Conservation (phyloP, 2,888 invertebrate species). For the Leptinotarsa tumamoca region DNA sequence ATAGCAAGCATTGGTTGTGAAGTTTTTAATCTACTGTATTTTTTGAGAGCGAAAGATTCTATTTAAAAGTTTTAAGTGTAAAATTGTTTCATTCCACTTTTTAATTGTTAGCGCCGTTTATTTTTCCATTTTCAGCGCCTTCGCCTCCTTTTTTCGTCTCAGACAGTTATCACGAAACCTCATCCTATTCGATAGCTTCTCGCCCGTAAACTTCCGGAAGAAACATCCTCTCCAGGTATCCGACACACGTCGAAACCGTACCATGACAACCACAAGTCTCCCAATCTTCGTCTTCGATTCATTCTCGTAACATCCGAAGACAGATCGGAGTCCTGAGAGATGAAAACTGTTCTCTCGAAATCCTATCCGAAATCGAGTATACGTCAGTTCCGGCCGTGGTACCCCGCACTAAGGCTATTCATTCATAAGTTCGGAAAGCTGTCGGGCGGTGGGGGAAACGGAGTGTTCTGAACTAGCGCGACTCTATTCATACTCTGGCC, state of each 20-base stretch:
- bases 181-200: not conserved
- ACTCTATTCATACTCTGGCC: constrained; percentile 46
- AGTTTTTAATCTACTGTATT: too few species aligned
- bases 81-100: too few species aligned
- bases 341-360: constrained; percentile 1
- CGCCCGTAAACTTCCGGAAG: constrained; percentile 21
- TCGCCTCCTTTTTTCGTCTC: not conserved
- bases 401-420: constrained; percentile 67
- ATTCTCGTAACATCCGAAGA: constrained; percentile 15
- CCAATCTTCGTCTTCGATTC: not conserved
- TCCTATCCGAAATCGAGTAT: constrained; percentile 24
- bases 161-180: not conserved
- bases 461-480: constrained; percentile 51
- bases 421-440: constrained; percentile 67
- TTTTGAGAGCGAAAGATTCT: too few species aligned
- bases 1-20: too few species aligned
- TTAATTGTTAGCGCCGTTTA: too few species aligned
- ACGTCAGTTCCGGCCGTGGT: constrained; percentile 51
- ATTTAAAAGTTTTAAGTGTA: too few species aligned
- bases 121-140: too few species aligned
- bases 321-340: constrained; percentile 15
- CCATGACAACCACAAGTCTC: constrained; percentile 4
- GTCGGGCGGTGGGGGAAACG: constrained; percentile 58
- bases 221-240: constrained; percentile 22
- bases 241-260: not conserved